These are phyloP conservation scores for Chaenogobius annularis DNA, from an alignment of 2,113 vertebrate genomes.

Conservation along the genomic window DNA sequence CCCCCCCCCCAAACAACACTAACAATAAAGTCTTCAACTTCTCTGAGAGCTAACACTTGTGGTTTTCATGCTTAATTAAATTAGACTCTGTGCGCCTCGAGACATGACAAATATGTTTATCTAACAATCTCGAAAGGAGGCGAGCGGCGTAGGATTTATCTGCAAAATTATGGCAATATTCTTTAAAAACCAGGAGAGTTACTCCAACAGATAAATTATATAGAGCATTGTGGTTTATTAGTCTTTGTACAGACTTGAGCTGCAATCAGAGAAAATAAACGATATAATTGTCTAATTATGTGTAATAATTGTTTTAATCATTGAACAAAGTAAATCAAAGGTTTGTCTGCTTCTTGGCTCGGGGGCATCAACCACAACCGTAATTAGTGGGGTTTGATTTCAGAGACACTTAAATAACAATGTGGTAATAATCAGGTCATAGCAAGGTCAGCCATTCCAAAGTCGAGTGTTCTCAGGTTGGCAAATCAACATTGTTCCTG, in stretches of 20 bases:
- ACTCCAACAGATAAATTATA: neutral
- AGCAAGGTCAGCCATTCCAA: neutral
- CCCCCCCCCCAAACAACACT: neutral
- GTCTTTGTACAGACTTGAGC: neutral
- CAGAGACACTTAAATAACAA: neutral
- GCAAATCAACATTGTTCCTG: neutral
- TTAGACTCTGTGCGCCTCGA: neutral
- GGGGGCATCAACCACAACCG: neutral
- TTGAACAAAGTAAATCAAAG: neutral
- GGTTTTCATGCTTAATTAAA: conserved; percentile 21
- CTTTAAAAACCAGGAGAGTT: neutral
- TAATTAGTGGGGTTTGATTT: neutral
- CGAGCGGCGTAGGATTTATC: neutral
- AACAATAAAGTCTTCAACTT: neutral
- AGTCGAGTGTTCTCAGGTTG: too few species aligned
- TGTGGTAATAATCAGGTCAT: neutral
- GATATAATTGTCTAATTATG: neutral
- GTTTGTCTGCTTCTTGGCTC: neutral
- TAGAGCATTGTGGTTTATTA: neutral
- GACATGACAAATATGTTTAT: conserved; percentile 2
- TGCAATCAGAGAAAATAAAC: neutral
- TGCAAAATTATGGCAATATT: neutral
- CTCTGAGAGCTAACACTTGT: neutral
- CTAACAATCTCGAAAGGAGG: neutral
- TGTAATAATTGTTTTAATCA: neutral